phyloP scores from a whole-genome alignment of 2,888 invertebrate genomes.

The Habroteleia sp. region DNA sequence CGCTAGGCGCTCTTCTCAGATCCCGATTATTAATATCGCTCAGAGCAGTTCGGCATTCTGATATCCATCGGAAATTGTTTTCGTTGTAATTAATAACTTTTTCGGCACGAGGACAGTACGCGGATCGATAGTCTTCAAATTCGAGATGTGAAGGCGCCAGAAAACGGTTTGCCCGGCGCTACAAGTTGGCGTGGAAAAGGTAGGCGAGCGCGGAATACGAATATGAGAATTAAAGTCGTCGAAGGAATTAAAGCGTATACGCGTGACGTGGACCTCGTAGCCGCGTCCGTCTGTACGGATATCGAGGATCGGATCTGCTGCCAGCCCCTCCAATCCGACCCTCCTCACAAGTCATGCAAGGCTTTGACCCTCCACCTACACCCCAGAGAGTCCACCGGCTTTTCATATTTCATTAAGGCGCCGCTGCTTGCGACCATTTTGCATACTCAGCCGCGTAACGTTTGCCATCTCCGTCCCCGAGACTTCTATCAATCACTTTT shows the following conservation, averaged over 20 bases:
- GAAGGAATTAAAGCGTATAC: conserved; percentile 80
- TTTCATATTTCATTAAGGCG: conserved; percentile 76
- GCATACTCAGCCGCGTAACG: conserved; percentile 61
- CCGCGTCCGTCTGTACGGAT: conserved; percentile 71
- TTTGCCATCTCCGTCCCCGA: conserved; percentile 35
- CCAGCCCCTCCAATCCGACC: conserved; percentile 64
- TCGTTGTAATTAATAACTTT: conserved; percentile 31
- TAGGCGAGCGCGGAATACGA: conserved; percentile 75
- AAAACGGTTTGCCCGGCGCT: conserved; percentile 66
- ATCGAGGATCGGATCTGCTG: conserved; percentile 75
- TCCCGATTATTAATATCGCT: conserved; percentile 48
- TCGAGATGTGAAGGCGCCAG: conserved; percentile 63
- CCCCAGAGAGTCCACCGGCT: conserved; percentile 68
- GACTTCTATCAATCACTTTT: conserved; percentile 47
- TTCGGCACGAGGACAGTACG: conserved; percentile 1
- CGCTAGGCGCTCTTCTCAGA: conserved; percentile 45
- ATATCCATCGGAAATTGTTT: conserved; percentile 26
- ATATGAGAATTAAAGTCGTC: conserved; percentile 80
- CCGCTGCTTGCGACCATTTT: conserved; percentile 69
- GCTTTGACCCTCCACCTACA: conserved; percentile 66
- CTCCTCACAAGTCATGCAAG: conserved; percentile 68
- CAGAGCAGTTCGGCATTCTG: neutral
- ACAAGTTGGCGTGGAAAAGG: conserved; percentile 61
- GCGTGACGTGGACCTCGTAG: conserved; percentile 71
- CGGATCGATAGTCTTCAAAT: conserved; percentile 44